Conservation (phyloP, 2,113 vertebrate genomes). For the Ciconia boyciana region DNA sequence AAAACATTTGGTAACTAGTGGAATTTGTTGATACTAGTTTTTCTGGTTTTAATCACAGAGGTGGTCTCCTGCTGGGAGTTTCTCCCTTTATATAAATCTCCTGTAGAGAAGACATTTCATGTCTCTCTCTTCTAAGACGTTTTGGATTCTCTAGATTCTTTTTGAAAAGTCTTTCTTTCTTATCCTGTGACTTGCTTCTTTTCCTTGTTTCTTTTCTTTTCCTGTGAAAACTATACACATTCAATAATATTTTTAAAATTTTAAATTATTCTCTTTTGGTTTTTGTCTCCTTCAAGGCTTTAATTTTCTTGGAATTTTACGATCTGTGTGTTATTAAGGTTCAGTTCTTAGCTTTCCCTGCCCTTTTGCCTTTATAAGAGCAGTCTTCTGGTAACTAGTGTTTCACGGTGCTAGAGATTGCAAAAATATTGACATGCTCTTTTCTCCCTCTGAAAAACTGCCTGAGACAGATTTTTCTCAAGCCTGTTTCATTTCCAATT, state of each 20-base stretch:
- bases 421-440: not conserved
- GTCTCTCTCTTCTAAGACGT: not conserved
- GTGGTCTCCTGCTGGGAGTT: constrained; percentile 51
- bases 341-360: not conserved
- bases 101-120: not conserved
- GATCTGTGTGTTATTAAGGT: not conserved
- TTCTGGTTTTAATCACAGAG: constrained; percentile 51
- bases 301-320: not conserved
- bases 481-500: not conserved
- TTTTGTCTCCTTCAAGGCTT: not conserved
- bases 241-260: not conserved
- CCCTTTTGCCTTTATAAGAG: not conserved
- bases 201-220: not conserved
- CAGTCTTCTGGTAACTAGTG: not conserved
- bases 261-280: not conserved
- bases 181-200: not conserved
- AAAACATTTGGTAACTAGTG: constrained; percentile 42
- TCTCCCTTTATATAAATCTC: constrained; percentile 28
- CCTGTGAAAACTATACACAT: not conserved
- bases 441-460: not conserved
- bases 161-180: not conserved
- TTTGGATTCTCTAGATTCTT: constrained; percentile 28
- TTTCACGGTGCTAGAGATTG: not conserved
- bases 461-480: constrained; percentile 10
- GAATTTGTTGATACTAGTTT: constrained; percentile 54